Evolutionary conservation across 2,113 vertebrate species (phyloP), one percentile per base, ranked within the genome.

Genomic region (Eubucco bourcierii): DNA sequence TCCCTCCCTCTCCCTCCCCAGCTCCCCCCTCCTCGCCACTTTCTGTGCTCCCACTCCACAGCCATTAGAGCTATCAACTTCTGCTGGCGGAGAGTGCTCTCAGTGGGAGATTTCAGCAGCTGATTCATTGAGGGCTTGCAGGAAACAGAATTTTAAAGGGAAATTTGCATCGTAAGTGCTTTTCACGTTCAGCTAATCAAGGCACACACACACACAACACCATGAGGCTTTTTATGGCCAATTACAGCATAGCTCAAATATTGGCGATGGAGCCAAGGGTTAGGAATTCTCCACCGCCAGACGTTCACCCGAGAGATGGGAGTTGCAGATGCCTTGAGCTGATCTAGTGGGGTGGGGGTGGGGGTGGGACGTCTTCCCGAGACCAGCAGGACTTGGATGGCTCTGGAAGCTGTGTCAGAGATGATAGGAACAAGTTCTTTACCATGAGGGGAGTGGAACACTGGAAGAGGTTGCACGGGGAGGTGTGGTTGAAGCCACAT

Each of bases 161-260:
- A 80, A 90, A 95, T 90, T 94, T 91, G 90, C 93, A 95, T 87
- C 20, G 90, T 77, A 84, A 96, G 90, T 92, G 90, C 55, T 94
- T 92, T 61, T 73, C 84, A 70, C 47, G 41, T 74, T 93, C 74
- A 63, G 94, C 90, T 91, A 67, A 88, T 94, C 92, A 78, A 85
- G 88, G 92, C 73, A 1, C 80, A 55, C 92, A 79, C 29, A 64
- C 89, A 79, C 29, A 64, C 89, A 39, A 50, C 39, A 63, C 88
- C 84, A 20, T 25, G 90, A 80, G 88, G 55, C 71, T 88, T 87
- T 73, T 76, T 46, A 70, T 34, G 75, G 88, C 81, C 94, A 87
- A 63, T 90, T 82, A 79, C 84, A 41, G 93, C 80, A 6, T 25
- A 60, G 90, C 88, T 94, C 84, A 28, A 19, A 79, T 37, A 50